These are phyloP conservation scores for Trichonephila clavipes DNA, from an alignment of 1,140 invertebrate species.

Conservation along the genomic window DNA sequence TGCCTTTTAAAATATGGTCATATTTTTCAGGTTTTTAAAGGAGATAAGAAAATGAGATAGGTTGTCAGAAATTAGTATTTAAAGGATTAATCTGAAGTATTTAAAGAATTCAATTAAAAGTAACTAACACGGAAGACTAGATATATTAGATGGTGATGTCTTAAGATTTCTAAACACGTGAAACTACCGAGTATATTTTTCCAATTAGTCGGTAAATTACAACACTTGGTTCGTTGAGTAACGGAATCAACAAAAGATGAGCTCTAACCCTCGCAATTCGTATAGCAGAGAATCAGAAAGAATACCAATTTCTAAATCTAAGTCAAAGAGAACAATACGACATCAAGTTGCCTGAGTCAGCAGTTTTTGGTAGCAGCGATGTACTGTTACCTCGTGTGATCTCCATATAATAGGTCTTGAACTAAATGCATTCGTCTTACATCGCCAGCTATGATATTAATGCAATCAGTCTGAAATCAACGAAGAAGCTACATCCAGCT, in stretches of 20 bases:
- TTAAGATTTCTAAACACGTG: too few species aligned
- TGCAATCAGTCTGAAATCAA: constrained; percentile 42
- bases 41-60: too few species aligned
- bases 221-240: constrained; percentile 13
- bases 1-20: too few species aligned
- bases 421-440: constrained; percentile 30
- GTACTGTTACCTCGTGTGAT: constrained; percentile 63
- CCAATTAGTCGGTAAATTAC: constrained; percentile 28
- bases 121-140: not conserved
- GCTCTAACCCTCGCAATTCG: not conserved
- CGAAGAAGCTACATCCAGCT: constrained; percentile 16
- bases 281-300: constrained; percentile 28
- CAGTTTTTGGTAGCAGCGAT: constrained; percentile 27
- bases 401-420: constrained; percentile 56
- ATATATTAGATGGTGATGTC: too few species aligned
- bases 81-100: too few species aligned
- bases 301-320: constrained; percentile 64
- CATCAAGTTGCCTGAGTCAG: constrained; percentile 73
- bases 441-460: not conserved
- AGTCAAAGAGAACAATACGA: constrained; percentile 60
- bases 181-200: not conserved
- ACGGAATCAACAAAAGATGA: constrained; percentile 48
- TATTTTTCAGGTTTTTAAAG: too few species aligned
- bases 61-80: too few species aligned
- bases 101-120: too few species aligned